Evolutionary conservation across 2,888 invertebrate species (phyloP), one percentile per base, ranked within the genome.

Genomic region (Didymodactylos carnosus): DNA sequence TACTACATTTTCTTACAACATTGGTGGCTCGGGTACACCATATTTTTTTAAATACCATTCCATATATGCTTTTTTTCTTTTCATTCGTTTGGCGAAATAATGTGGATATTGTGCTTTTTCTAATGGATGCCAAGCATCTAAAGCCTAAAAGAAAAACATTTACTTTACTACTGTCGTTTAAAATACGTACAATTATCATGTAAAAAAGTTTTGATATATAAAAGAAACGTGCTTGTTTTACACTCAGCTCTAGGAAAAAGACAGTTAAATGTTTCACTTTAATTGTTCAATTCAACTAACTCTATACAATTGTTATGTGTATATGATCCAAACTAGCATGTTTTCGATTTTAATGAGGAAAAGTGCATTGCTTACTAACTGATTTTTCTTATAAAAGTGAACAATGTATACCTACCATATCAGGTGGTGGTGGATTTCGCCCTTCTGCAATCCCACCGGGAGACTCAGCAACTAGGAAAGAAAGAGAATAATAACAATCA

Each of bases 21-120:
- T 51, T 13, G 51, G 51, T 14, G 27, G 69, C 40, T 73, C 74
- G 25, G 76, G 39, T 53, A 78, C 78, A 70, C 81, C 81, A 77
- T 81, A 81, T 76, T 81, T 79, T 73, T 91, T 89, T 80, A 91
- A 89, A 89, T 91, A 95, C 84, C 88, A 86, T 76, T 89, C 88
- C 1, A 91, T 85, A 80, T 87, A 94, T 81, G 95, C 92, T 78
- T 89, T 87, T 83, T 95, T 95, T 73, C 93, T 87, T 80, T 91
- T 85, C 80, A 95, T 94, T 16, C 95, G 87, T 23, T 87, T 86
- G 71, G 91, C 91, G 86, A 95, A 95, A 83, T 93, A 95, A 80
- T 94, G 91, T 0, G 95, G 94, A 84, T 91, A 95, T 79, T 88
- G 88, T 0, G 93, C 92, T 82, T 94, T 94, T 81, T 95, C 94